Percentiles rank a stretch among this genome's conserved stretches.
phyloP scores from a whole-genome alignment of 2,113 vertebrate species.

The Scolopax mira region DNA sequence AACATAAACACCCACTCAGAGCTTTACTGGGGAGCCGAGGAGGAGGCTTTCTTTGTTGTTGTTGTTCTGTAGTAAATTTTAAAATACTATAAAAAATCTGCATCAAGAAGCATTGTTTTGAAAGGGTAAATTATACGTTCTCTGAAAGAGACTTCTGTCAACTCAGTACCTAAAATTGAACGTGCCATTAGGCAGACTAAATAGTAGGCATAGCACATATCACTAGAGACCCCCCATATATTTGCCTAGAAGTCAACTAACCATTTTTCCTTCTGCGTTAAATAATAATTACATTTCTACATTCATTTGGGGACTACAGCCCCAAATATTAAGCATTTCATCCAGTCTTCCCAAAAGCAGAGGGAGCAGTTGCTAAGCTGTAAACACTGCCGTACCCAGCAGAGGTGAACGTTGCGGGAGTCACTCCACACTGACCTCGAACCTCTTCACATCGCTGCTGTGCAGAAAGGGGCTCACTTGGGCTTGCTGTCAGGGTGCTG shows the following conservation, averaged over 20 bases:
- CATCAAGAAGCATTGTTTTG: slow-evolving; percentile 33
- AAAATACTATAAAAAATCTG: slow-evolving; percentile 8
- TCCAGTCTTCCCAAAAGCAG: not conserved
- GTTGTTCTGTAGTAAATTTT: not conserved
- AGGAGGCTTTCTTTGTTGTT: not conserved
- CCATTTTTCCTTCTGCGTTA: not conserved
- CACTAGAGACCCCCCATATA: not conserved
- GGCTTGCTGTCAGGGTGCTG: not conserved
- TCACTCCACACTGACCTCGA: not conserved
- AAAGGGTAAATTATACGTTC: not conserved
- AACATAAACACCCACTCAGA: not conserved
- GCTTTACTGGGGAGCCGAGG: not conserved
- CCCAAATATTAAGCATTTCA: not conserved
- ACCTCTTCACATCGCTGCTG: not conserved
- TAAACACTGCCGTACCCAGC: not conserved
- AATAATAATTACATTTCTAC: not conserved
- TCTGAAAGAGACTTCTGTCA: slow-evolving; percentile 31
- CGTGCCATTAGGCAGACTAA: not conserved
- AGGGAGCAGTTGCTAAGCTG: not conserved
- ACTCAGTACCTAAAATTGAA: not conserved
- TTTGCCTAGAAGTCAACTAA: not conserved
- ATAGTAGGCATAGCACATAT: not conserved
- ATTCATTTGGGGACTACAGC: not conserved
- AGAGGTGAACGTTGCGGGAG: not conserved
- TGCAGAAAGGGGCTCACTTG: not conserved